Conservation (phyloP, 2,888 invertebrate species). For the Drosophila cognata region DNA sequence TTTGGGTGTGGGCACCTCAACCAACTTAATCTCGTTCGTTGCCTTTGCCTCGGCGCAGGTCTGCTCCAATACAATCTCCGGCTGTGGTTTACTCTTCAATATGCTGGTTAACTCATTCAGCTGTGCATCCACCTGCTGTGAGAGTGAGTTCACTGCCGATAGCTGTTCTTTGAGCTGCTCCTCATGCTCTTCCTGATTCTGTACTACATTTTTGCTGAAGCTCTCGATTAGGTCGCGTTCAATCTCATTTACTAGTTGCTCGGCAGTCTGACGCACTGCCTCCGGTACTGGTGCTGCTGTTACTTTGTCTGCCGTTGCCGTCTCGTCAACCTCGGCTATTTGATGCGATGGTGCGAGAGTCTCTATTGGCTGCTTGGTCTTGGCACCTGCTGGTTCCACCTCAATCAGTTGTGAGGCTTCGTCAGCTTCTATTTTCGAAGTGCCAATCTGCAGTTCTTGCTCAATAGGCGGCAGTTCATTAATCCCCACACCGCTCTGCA, state of each 20-base stretch:
- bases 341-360: constrained; percentile 66
- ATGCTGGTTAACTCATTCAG: constrained; percentile 81
- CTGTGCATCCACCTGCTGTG: constrained; percentile 79
- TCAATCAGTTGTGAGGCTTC: constrained; percentile 80
- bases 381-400: constrained; percentile 81
- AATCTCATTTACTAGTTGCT: constrained; percentile 73
- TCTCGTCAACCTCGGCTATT: constrained; percentile 70
- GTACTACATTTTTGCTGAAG: constrained; percentile 66
- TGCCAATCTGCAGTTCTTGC: constrained; percentile 78
- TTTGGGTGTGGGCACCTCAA: constrained; percentile 80
- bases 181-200: constrained; percentile 54
- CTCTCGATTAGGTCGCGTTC: constrained; percentile 70
- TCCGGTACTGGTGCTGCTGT: constrained; percentile 25
- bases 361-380: constrained; percentile 75
- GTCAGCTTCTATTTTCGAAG: constrained; percentile 80
- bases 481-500: constrained; percentile 80
- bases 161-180: constrained; percentile 56
- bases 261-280: constrained; percentile 65
- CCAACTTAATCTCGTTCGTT: constrained; percentile 61
- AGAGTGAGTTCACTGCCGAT: constrained; percentile 57
- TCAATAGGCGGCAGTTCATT: constrained; percentile 81
- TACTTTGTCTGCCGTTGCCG: constrained; percentile 45
- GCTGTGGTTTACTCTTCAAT: constrained; percentile 71
- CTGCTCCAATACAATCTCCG: constrained; percentile 60
- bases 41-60: constrained; percentile 18